These are phyloP conservation scores for Glaucidium brasilianum DNA, from an alignment of 2,113 vertebrate species.

Conservation along the genomic window DNA sequence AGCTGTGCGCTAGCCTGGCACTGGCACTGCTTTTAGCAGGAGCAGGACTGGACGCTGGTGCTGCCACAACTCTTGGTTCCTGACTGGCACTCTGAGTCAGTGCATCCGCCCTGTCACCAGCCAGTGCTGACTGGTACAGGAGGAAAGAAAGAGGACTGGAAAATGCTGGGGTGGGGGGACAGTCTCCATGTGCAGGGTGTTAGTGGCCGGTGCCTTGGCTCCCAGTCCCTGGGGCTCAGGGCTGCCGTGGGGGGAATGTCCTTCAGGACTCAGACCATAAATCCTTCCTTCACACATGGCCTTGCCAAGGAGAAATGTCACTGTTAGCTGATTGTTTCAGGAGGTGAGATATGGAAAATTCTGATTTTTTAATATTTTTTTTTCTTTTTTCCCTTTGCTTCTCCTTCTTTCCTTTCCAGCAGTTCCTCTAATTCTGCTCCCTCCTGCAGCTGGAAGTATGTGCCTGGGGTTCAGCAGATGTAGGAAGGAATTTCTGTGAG, in stretches of 20 bases:
- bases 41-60: background rate
- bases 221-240: background rate
- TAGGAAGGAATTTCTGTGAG: background rate
- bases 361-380: background rate
- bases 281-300: background rate
- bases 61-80: background rate
- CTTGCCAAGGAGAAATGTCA: background rate
- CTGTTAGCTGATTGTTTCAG: background rate
- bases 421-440: background rate
- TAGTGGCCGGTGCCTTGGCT: accelerated
- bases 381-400: background rate
- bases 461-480: background rate
- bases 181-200: background rate
- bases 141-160: background rate
- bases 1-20: accelerated
- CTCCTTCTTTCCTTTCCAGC: background rate
- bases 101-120: background rate
- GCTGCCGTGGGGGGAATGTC: background rate
- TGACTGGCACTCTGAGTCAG: background rate
- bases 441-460: background rate
- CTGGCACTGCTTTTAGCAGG: background rate
- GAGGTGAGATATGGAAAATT: background rate
- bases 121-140: background rate
- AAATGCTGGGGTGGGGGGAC: background rate
- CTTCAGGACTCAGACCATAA: background rate